Evolutionary conservation across 2,888 invertebrate genomes (phyloP).

Genomic region (Julus scanicus): DNA sequence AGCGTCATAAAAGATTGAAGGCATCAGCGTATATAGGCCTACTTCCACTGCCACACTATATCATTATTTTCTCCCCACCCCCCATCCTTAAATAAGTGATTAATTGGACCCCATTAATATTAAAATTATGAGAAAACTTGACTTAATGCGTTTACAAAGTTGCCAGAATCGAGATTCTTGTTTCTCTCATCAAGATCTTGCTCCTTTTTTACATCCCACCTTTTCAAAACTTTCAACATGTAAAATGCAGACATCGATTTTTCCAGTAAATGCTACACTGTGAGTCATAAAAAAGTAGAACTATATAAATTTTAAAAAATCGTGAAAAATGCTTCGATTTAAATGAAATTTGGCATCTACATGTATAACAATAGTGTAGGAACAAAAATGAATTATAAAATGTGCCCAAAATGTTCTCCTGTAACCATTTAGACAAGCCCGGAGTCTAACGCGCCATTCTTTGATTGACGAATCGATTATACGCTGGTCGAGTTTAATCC

Average conservation of each 20-base stretch:
- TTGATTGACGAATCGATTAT: too few species aligned
- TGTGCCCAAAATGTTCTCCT: too few species aligned
- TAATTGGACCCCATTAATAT: conserved; percentile 40
- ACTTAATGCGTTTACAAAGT: conserved; percentile 30
- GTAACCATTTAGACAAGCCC: too few species aligned
- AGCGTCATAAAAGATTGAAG: not conserved
- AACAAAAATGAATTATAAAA: too few species aligned
- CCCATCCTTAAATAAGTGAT: not conserved
- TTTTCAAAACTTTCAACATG: not conserved
- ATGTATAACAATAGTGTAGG: too few species aligned
- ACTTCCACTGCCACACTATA: not conserved
- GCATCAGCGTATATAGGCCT: not conserved
- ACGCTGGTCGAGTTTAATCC: too few species aligned
- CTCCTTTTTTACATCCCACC: not conserved
- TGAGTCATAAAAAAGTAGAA: too few species aligned
- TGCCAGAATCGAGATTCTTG: not conserved
- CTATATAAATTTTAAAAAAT: too few species aligned
- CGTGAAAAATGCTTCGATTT: too few species aligned
- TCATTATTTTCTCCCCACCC: not conserved
- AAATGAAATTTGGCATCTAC: too few species aligned
- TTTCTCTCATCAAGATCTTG: not conserved
- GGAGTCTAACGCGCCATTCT: too few species aligned
- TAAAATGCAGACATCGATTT: not conserved
- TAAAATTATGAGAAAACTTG: not conserved
- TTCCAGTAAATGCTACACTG: not conserved